phyloP scores from a whole-genome alignment of 2,113 vertebrate genomes.

The Protomyctophum bolini region DNA sequence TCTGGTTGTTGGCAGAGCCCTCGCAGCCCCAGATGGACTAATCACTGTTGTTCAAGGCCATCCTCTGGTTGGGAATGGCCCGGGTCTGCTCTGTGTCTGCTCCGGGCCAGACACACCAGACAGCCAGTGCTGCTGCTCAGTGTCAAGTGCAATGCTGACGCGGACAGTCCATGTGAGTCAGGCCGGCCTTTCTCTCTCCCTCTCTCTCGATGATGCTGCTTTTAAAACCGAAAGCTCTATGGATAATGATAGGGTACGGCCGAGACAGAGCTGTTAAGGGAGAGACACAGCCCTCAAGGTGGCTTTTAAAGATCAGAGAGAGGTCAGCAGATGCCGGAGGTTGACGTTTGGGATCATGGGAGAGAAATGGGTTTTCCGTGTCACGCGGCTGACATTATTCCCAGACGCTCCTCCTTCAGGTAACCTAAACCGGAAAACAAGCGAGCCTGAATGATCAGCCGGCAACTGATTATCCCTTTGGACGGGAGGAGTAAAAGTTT shows the following conservation, averaged over 20 bases:
- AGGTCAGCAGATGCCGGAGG: constrained; percentile 52
- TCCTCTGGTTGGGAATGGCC: constrained; percentile 58
- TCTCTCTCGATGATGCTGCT: constrained; percentile 1
- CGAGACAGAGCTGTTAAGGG: constrained; percentile 51
- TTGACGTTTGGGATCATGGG: constrained; percentile 46
- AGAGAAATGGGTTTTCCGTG: constrained; percentile 74
- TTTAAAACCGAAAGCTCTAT: constrained; percentile 18
- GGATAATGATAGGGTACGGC: constrained; percentile 52
- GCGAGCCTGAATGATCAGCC: constrained; percentile 57
- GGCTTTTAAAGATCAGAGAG: constrained; percentile 63
- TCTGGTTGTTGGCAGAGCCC: constrained; percentile 61
- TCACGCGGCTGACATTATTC: constrained; percentile 69
- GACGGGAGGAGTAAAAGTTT: constrained; percentile 54
- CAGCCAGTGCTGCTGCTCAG: constrained; percentile 37
- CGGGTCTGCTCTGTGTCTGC: constrained; percentile 51
- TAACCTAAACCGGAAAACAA: constrained; percentile 68
- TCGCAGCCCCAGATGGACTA: constrained; percentile 65
- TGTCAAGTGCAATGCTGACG: not conserved
- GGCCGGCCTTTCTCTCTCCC: not conserved
- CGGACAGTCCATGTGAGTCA: constrained; percentile 10
- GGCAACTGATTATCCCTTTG: constrained; percentile 60
- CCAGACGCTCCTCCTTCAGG: constrained; percentile 66
- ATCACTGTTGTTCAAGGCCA: constrained; percentile 68
- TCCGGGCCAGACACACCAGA: constrained; percentile 34
- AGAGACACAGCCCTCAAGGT: constrained; percentile 72